Evolutionary conservation across 2,797 vertebrate species (phyloP), one percentile per base, ranked within the genome.

Genomic region (Falco biarmicus): DNA sequence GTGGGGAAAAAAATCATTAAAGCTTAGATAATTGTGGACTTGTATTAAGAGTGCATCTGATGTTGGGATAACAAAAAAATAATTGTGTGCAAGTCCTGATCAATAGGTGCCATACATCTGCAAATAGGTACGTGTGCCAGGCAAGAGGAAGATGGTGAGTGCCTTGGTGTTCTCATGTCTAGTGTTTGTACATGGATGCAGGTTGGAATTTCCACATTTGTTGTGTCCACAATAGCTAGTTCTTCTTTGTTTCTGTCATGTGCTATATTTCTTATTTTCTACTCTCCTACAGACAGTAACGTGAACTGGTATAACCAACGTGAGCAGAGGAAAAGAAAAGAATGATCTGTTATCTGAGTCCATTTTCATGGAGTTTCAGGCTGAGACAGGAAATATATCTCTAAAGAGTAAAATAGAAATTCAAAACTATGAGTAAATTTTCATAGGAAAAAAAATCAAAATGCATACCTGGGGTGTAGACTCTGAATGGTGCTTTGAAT

Each of bases 201-300:
- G 21, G 6, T 37, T 92, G 68, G 22, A 6, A 20, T 69, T 89
- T 87, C 37, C 32, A 31, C 2, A 5, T 22, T 51, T 84, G 47
- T 15, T 4, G 7, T 9, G 7, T 84, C 21, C 28, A 26, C 10
- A 15, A 6, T 14, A 22, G 15, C 28, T 56, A 18, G 25, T 60
- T 57, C 21, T 48, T 60, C 43, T 87, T 85, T 57, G 7, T 21
- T 73, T 57, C 13, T 78, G 50, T 7, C 19, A 11, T 37, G 39
- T 50, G 50, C 5, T 39, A 1, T 37, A 17, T 10, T 50, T 95
- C 0, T 0, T 50, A 1, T 65, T 82, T 86, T 76, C 20, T 6
- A 11, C 8, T 39, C 3, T 3, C 8, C 11, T 84, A 22, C 11
- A 32, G 47, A n/a, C 10, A 57, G 50, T 16, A 31, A 20, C 7